Evolutionary conservation across 2,888 invertebrate species (phyloP).

Genomic region (Spatulosminthurus flaviceps): DNA sequence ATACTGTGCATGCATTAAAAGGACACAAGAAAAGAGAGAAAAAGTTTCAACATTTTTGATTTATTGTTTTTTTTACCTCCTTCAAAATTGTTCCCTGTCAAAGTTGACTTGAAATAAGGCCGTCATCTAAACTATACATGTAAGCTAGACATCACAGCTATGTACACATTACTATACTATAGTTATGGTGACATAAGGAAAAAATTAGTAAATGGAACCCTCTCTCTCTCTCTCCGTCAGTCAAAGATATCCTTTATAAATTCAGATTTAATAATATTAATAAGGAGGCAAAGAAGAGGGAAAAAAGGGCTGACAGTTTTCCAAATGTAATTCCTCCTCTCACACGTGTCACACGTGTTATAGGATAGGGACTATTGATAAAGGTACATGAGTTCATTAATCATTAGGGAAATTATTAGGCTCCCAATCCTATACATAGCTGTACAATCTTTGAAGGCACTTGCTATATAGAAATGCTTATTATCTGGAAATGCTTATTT

Average conservation of each 20-base stretch:
- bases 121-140: not conserved
- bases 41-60: not conserved
- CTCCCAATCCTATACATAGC: too few relatives aligned
- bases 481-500: too few relatives aligned
- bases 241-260: too few relatives aligned
- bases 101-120: constrained; percentile 26
- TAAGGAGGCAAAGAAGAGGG: too few relatives aligned
- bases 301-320: not conserved
- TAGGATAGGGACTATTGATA: not conserved
- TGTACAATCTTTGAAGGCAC: too few relatives aligned
- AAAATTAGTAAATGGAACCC: too few relatives aligned
- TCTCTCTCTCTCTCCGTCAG: too few relatives aligned
- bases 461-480: too few relatives aligned
- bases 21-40: not conserved
- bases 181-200: too few relatives aligned
- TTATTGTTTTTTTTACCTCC: not conserved
- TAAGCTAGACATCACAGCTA: not conserved
- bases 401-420: too few relatives aligned
- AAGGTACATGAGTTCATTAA: not conserved
- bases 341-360: constrained; percentile 5
- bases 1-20: not conserved
- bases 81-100: constrained; percentile 2
- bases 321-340: not conserved
- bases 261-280: too few relatives aligned
- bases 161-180: too few relatives aligned